These are phyloP conservation scores for Amyelois transitella DNA, from an alignment of 1,140 invertebrate species.

Conservation along the genomic window DNA sequence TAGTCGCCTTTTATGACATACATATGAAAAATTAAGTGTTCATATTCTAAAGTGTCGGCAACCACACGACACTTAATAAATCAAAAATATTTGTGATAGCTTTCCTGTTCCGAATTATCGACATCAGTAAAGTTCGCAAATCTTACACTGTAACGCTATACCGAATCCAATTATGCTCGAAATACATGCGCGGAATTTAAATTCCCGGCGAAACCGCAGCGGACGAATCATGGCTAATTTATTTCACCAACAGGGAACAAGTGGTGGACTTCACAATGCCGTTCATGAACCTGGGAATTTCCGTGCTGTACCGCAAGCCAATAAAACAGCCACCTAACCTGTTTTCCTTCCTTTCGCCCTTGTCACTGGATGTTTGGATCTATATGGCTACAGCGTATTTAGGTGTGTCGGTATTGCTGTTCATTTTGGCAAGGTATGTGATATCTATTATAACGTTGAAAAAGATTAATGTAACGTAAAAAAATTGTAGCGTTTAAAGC, in stretches of 20 bases:
- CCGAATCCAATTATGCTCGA: neutral
- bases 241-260: conserved; percentile 70
- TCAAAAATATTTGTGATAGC: neutral
- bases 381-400: conserved; percentile 96
- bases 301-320: conserved; percentile 93
- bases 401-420: conserved; percentile 93
- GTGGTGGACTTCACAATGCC: conserved; percentile 97
- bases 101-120: neutral
- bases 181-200: neutral
- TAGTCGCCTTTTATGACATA: no score
- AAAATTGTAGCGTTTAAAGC: neutral
- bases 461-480: neutral
- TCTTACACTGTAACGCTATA: neutral
- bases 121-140: neutral
- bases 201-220: neutral
- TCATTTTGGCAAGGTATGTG: conserved; percentile 91
- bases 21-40: no score
- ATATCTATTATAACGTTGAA: conserved; percentile 1
- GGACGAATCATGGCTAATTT: neutral
- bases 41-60: no score
- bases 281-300: conserved; percentile 96
- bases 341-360: conserved; percentile 94
- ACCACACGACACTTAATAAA: no score
- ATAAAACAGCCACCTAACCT: conserved; percentile 93
- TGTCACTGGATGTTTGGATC: conserved; percentile 96